Base-by-base conservation (phyloP, 1,140 invertebrate genomes). In the Trissolcus basalis region DNA sequence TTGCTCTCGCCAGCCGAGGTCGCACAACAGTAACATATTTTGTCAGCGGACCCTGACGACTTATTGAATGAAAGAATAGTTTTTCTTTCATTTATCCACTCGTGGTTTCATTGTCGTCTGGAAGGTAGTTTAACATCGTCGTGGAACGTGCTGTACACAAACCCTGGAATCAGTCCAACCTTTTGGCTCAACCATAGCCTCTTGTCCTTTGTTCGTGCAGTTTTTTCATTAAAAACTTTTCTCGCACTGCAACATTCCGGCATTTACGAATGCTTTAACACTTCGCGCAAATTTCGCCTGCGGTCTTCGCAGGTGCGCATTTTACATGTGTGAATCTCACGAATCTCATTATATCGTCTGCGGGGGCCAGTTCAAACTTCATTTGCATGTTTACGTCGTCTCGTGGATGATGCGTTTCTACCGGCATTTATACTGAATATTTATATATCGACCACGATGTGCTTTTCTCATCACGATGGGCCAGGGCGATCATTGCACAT, bases 181-280 rank as follows among this genome's bases (percentile, higher is more conserved):
- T 51, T 55, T 77, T 77, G 54, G 47, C 33, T 36, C 12, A 11
- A 10, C 54, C 43, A 41, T 41, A 48, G 44, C 65, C 73, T 70
- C 67, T 77, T 67, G 68, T 77, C 68, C 68, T 77, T 77, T 71
- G 67, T 77, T 77, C 74, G 51, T 56, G 54, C 68, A 68, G 50
- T 77, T 77, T 71, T 77, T 77, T 68, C 67, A 68, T 77, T 63
- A 72, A 77, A 77, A 77, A 72, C 68, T 77, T 77, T 72, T 54
- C 58, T 55, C 58, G 35, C 74, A 51, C 47, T 47, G 72, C 51
- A 74, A 68, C 71, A 74, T 74, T 48, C 71, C 55, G 67, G 67
- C 61, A 36, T 51, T 58, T 44, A 48, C 74, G 63, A 71, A 77
- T 56, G 74, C 63, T 63, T 67, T 67, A 64, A 71, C 68, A 77